Evolutionary conservation across 2,888 invertebrate species (phyloP).

Genomic region (Choreutis nemorana): DNA sequence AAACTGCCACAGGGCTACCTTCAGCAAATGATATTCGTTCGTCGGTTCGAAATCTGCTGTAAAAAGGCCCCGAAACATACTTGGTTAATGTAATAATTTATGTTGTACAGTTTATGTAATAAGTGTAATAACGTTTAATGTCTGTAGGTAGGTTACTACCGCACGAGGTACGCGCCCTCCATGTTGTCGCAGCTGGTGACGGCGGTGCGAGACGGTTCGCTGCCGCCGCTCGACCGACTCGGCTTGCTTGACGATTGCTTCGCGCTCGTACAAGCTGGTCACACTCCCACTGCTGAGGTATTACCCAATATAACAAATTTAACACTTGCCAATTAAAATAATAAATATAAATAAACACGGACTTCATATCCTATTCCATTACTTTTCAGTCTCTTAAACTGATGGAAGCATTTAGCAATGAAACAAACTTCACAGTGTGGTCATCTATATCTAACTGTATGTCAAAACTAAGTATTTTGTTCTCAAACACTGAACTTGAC

Average conservation of each 20-base stretch:
- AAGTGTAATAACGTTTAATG: too few species aligned
- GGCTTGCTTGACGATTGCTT: slow-evolving; percentile 92
- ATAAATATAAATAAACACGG: too few species aligned
- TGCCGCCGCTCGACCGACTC: slow-evolving; percentile 89
- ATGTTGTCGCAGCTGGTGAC: slow-evolving; percentile 81
- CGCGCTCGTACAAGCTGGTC: slow-evolving; percentile 90
- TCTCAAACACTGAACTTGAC: slow-evolving; percentile 82
- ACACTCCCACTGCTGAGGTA: slow-evolving; percentile 81
- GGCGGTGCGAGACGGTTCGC: slow-evolving; percentile 77
- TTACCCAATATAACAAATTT: neutral
- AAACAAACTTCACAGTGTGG: slow-evolving; percentile 95
- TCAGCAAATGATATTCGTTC: too few species aligned
- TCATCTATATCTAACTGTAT: slow-evolving; percentile 82
- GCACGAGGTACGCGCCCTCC: slow-evolving; percentile 82
- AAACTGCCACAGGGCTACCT: too few species aligned
- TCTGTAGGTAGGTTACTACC: slow-evolving; percentile 90
- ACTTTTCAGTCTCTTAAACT: slow-evolving; percentile 70
- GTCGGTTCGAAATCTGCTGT: too few species aligned
- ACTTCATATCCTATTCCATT: slow-evolving; percentile 3
- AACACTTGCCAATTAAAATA: too few species aligned
- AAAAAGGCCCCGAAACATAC: too few species aligned
- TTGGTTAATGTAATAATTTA: too few species aligned
- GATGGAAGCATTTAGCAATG: slow-evolving; percentile 84
- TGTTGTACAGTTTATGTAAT: too few species aligned
- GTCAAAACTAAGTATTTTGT: slow-evolving; percentile 75